Conservation (phyloP, 2,797 vertebrate species). For the Rhynchotus rufescens region DNA sequence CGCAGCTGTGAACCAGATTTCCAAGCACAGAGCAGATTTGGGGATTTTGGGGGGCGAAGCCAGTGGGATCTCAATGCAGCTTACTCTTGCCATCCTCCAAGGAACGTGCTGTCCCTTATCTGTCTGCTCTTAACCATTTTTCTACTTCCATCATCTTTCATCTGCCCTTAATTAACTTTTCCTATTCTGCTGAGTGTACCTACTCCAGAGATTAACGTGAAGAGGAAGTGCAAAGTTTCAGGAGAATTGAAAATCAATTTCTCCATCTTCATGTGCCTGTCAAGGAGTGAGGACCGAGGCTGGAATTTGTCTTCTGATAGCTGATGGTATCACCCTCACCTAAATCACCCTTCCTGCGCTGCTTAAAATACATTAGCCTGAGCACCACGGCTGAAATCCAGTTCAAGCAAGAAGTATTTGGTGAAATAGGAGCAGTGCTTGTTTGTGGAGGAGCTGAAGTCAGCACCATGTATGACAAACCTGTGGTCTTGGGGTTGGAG, state of each 20-base stretch:
- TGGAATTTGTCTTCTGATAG: not conserved
- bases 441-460: not conserved
- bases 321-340: not conserved
- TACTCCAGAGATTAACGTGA: not conserved
- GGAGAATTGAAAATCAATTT: slow-evolving; percentile 54
- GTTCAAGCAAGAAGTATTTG: not conserved
- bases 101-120: not conserved
- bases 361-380: not conserved
- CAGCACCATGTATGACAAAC: accelerated
- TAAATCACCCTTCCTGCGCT: slow-evolving; percentile 1
- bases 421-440: not conserved
- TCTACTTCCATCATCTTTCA: slow-evolving; percentile 19
- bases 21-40: not conserved
- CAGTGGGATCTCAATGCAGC: accelerated
- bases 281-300: slow-evolving; percentile 31
- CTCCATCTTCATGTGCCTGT: not conserved
- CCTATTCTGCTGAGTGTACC: not conserved
- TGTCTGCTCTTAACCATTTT: not conserved
- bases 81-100: not conserved
- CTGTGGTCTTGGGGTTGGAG: not conserved
- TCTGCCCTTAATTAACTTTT: slow-evolving; percentile 57
- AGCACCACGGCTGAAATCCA: not conserved
- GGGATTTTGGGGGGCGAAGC: not conserved
- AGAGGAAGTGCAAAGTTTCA: not conserved
- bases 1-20: not conserved